Percentiles rank a stretch among this genome's conserved stretches.
phyloP scores from a whole-genome alignment of 2,888 invertebrate genomes.

The Archips crataeganus region DNA sequence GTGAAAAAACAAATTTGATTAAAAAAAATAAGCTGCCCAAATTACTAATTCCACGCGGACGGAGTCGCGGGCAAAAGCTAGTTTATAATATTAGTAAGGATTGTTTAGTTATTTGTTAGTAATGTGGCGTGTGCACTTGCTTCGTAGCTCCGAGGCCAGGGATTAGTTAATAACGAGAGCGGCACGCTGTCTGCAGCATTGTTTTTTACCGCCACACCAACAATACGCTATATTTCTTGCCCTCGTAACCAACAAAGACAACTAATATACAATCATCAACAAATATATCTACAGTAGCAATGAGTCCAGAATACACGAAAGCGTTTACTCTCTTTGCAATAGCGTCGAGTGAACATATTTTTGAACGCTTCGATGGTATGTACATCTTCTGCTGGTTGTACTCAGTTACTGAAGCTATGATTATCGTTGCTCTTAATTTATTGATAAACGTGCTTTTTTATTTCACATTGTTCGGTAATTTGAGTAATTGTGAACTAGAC shows the following conservation, averaged over 20 bases:
- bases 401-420: slow-evolving; percentile 16
- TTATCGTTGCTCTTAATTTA: slow-evolving; percentile 25
- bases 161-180: slow-evolving; percentile 66
- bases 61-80: too few relatives aligned
- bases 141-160: slow-evolving; percentile 63
- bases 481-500: slow-evolving; percentile 33
- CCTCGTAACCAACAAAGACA: slow-evolving; percentile 48
- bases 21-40: too few relatives aligned
- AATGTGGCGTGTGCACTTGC: neutral
- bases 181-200: slow-evolving; percentile 78
- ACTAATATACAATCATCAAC: slow-evolving; percentile 27
- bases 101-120: neutral
- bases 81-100: too few relatives aligned
- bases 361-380: neutral
- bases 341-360: neutral
- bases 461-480: slow-evolving; percentile 36
- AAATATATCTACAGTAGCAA: neutral
- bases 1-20: too few relatives aligned
- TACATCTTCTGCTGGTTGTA: neutral
- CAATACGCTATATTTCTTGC: slow-evolving; percentile 69
- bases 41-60: too few relatives aligned
- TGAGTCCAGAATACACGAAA: neutral
- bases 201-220: slow-evolving; percentile 55
- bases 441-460: slow-evolving; percentile 38
- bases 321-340: neutral